Conservation (phyloP, 2,797 vertebrate species). For the Crenuchus spilurus region DNA sequence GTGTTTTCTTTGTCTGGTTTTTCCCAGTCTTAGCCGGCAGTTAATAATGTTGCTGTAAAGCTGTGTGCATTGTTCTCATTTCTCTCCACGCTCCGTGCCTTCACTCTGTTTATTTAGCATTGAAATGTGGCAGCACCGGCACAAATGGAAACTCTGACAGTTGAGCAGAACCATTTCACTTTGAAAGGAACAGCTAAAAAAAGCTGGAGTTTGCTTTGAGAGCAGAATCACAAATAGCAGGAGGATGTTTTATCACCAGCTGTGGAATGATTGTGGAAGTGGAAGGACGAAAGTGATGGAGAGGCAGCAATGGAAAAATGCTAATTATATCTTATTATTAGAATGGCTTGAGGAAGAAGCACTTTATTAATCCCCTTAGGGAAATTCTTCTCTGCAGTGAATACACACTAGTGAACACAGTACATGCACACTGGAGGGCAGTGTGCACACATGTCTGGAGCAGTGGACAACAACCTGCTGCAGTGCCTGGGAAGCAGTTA, state of each 20-base stretch:
- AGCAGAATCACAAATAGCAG: background rate
- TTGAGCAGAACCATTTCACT: slow-evolving; percentile 15
- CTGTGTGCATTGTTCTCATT: slow-evolving; percentile 15
- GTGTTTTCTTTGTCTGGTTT: background rate
- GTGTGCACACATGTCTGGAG: too few species aligned
- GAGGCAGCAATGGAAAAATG: background rate
- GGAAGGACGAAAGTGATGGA: slow-evolving; percentile 6
- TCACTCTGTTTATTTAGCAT: slow-evolving; percentile 25
- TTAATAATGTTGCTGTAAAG: slow-evolving; percentile 32
- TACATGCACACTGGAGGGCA: too few species aligned
- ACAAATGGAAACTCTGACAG: slow-evolving; percentile 24
- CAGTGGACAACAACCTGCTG: too few species aligned
- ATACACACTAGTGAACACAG: too few species aligned
- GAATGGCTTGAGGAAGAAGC: too few species aligned
- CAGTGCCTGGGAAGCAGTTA: too few species aligned
- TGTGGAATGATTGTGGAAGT: background rate
- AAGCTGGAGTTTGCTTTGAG: slow-evolving; percentile 30
- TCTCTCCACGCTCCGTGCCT: slow-evolving; percentile 14
- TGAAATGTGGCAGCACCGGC: slow-evolving; percentile 20
- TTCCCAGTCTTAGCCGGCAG: slow-evolving; percentile 21
- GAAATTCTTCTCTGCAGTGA: too few species aligned
- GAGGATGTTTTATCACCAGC: background rate
- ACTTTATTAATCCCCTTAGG: too few species aligned
- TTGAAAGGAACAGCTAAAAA: slow-evolving; percentile 16
- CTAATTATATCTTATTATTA: background rate